Percentiles rank a stretch among this genome's conserved stretches.
Evolutionary conservation across 2,113 vertebrate genomes (phyloP).

Genomic region (Puffinus mauretanicus): DNA sequence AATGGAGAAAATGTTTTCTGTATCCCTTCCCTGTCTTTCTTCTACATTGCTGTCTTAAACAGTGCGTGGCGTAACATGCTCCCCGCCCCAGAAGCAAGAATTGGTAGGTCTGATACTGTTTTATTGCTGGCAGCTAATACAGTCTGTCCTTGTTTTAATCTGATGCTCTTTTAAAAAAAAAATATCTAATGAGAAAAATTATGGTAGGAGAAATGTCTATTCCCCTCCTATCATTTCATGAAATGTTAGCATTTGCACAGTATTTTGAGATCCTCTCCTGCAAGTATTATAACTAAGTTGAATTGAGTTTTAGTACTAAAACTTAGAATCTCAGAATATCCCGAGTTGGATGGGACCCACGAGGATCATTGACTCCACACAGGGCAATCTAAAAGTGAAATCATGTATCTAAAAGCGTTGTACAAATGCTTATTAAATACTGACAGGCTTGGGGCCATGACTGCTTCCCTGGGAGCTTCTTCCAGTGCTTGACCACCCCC

Average conservation of each 20-base stretch:
- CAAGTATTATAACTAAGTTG: background rate
- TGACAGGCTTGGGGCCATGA: background rate
- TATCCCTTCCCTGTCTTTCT: background rate
- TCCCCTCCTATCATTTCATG: background rate
- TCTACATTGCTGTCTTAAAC: background rate
- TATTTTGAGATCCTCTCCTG: background rate
- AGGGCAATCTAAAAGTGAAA: background rate
- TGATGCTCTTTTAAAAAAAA: background rate
- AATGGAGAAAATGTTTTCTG: background rate
- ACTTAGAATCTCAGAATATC: background rate
- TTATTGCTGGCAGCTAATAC: background rate
- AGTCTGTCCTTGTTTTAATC: background rate
- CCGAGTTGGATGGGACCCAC: background rate
- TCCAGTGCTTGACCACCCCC: background rate
- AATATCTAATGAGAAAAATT: background rate
- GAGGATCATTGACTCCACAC: background rate
- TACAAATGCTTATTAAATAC: background rate
- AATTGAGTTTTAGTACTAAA: background rate
- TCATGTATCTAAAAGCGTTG: fast-evolving
- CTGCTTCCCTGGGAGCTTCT: background rate
- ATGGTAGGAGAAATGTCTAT: background rate
- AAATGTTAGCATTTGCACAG: background rate
- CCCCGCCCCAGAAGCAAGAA: background rate
- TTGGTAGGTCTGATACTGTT: background rate
- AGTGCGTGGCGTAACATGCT: background rate